Conservation (phyloP, 2,797 vertebrate species). For the Hozukius guyotensis region DNA sequence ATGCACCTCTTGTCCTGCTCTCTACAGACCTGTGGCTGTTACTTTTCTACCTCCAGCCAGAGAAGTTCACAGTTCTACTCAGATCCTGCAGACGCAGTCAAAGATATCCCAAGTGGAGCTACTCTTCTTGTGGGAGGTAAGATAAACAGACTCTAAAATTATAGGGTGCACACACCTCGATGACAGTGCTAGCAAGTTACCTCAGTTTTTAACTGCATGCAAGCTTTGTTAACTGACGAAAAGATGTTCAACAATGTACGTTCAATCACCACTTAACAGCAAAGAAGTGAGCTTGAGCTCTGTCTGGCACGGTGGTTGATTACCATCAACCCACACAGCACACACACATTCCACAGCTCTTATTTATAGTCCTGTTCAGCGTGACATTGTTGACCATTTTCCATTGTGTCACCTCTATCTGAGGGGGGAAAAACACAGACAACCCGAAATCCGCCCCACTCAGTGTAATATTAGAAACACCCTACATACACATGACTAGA, state of each 20-base stretch:
- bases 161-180: neutral
- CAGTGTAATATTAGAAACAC: neutral
- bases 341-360: slow-evolving; percentile 34
- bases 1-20: neutral
- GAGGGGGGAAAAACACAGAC: neutral
- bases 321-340: neutral
- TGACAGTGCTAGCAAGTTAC: neutral
- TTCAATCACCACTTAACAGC: neutral
- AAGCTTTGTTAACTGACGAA: neutral
- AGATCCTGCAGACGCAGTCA: slow-evolving; percentile 90
- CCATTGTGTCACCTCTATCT: slow-evolving; percentile 36
- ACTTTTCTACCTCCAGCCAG: slow-evolving; percentile 87
- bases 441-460: neutral
- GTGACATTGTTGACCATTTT: slow-evolving; percentile 60
- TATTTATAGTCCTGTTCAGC: slow-evolving; percentile 68
- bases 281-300: neutral
- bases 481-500: neutral
- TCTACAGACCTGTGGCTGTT: slow-evolving; percentile 83
- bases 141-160: neutral
- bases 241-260: neutral
- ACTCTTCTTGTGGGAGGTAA: slow-evolving; percentile 96
- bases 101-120: slow-evolving; percentile 91
- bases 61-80: slow-evolving; percentile 87
- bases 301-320: neutral
- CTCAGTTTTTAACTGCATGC: neutral